phyloP scores from a whole-genome alignment of 1,140 invertebrate genomes.

The Lordiphosa clarofinis region DNA sequence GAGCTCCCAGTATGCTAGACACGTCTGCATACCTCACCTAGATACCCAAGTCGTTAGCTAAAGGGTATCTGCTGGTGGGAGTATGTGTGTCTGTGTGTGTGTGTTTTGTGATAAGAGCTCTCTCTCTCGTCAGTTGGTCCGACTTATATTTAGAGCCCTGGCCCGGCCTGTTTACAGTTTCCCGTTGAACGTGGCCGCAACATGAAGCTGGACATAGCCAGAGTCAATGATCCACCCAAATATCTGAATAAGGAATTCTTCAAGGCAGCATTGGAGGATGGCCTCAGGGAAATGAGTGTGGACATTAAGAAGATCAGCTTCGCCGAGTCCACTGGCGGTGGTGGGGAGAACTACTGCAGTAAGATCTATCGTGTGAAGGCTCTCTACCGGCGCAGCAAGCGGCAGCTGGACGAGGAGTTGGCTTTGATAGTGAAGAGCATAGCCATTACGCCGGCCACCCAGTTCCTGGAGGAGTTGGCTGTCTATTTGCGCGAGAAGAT shows the following conservation, averaged over 20 bases:
- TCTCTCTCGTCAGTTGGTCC: no score
- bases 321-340: constrained; percentile 58
- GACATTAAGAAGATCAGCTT: constrained; percentile 74
- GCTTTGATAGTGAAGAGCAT: constrained; percentile 73
- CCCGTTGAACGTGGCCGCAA: no score
- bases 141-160: no score
- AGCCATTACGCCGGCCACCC: constrained; percentile 71
- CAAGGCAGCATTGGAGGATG: constrained; percentile 69
- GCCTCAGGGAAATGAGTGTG: constrained; percentile 60
- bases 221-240: constrained; percentile 35
- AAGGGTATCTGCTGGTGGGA: no score
- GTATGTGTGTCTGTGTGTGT: no score
- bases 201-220: no score
- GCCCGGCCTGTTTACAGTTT: no score
- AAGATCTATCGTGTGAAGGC: constrained; percentile 71
- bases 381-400: constrained; percentile 61
- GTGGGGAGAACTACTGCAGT: constrained; percentile 74
- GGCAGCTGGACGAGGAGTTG: constrained; percentile 67
- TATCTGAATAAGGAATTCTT: constrained; percentile 74
- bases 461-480: constrained; percentile 72
- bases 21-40: no score
- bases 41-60: no score
- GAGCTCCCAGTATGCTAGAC: no score
- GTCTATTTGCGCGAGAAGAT: constrained; percentile 74
- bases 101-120: no score